Base-by-base conservation (phyloP, 1,140 invertebrate genomes). In the Subanguina moxae region DNA sequence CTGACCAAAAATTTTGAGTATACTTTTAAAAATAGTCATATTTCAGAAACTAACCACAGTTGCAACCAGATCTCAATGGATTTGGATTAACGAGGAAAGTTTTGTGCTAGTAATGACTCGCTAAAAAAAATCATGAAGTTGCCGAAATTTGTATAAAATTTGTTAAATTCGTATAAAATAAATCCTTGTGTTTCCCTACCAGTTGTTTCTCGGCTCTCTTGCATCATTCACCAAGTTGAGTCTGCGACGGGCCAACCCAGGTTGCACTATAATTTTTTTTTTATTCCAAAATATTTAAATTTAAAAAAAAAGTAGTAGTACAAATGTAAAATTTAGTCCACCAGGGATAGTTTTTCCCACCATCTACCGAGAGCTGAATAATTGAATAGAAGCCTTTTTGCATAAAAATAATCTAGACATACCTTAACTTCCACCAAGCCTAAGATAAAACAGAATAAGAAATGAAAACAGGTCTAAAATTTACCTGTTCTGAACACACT, bases 301-400 rank as follows among this genome's bases (percentile, higher is more conserved):
- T 13, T 17, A 21, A 73, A 30, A 21, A 68, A 65, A 19, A 58
- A 56, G 62, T 74, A 74, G 3, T 11, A 38, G 3, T 68, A 75
- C 73, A 59, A 30, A 76, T 70, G 43, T 73, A 72, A 69, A 77
- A 77, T 42, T 64, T 78, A 1, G 52, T 75, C 76, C 90, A 90
- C 88, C 85, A 91, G 89, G 92, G 91, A 64, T 89, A 89, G 72
- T 90, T 87, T 38, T 87, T 82, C 21, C 90, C 82, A 30, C 88
- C 87, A 73, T 88, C 88, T n/a, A 87, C 85, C n/a, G 87, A 62
- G 21, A 71, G 28, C 56, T 38, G 32, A 38, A 38, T 38, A 38
- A 38, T 38, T 5, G 11, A 38, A 11, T 38, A 38, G 11, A 38
- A 38, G 11, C 32, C 11, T 5, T 38, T 38, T 38, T 38, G 11